These are phyloP conservation scores for Phylloscopus whistleri DNA, from an alignment of 2,113 vertebrate genomes.

Conservation along the genomic window DNA sequence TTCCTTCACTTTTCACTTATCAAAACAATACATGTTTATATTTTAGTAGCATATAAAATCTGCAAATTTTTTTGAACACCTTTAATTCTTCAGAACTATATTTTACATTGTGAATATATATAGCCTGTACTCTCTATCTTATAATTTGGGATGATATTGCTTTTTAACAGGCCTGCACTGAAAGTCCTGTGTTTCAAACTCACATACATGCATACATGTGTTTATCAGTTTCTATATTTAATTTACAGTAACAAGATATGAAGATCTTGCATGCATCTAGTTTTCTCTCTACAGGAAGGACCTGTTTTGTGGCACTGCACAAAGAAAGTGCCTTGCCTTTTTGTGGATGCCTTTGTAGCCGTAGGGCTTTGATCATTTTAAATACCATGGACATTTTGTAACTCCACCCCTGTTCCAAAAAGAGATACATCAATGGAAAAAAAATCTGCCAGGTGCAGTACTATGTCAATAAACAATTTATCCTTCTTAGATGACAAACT, in stretches of 20 bases:
- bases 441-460: not conserved
- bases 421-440: not conserved
- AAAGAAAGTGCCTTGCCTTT: not conserved
- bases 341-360: not conserved
- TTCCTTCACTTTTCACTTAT: not conserved
- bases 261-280: not conserved
- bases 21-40: not conserved
- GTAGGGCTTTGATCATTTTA: not conserved
- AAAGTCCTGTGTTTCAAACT: not conserved
- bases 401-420: not conserved
- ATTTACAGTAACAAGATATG: not conserved
- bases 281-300: not conserved
- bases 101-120: not conserved
- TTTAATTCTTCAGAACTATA: not conserved
- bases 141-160: not conserved
- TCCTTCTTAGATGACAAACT: not conserved
- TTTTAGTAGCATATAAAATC: not conserved
- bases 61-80: not conserved
- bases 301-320: not conserved
- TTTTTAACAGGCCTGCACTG: not conserved
- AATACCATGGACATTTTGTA: not conserved
- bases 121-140: not conserved
- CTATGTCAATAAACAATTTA: not conserved
- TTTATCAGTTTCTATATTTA: not conserved
- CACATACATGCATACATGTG: fast-evolving